Conservation (phyloP, 2,888 invertebrate species). For the Hypomecis atomaria region DNA sequence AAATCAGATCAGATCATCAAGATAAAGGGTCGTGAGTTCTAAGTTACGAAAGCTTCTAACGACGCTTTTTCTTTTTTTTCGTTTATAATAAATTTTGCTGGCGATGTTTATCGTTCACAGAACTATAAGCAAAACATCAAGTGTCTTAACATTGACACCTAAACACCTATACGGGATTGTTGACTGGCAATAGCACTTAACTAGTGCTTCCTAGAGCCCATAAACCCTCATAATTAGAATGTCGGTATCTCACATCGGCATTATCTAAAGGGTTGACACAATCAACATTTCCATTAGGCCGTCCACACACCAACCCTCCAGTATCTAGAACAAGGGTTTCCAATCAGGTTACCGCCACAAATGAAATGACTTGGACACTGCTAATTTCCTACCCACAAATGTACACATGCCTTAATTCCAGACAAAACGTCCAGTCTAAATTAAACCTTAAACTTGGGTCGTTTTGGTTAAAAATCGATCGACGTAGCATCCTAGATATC, state of each 20-base stretch:
- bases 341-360: slow-evolving; percentile 30
- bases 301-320: slow-evolving; percentile 17
- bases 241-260: slow-evolving; percentile 1
- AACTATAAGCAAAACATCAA: too few relatives aligned
- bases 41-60: too few relatives aligned
- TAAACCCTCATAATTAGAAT: slow-evolving; percentile 1
- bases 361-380: slow-evolving; percentile 33
- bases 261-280: slow-evolving; percentile 7
- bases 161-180: too few relatives aligned
- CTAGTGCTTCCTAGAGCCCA: background rate
- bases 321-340: slow-evolving; percentile 24
- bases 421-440: background rate
- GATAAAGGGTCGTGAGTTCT: too few relatives aligned
- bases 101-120: too few relatives aligned
- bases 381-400: slow-evolving; percentile 26
- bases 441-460: background rate
- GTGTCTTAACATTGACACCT: too few relatives aligned
- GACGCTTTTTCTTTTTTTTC: too few relatives aligned
- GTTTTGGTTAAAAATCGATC: slow-evolving; percentile 10
- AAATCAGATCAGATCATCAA: too few relatives aligned
- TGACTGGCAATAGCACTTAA: background rate
- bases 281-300: slow-evolving; percentile 11
- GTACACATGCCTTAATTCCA: slow-evolving; percentile 18
- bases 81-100: too few relatives aligned
- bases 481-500: background rate